Conservation (phyloP, 2,888 invertebrate species). For the Rhagonycha lutea region DNA sequence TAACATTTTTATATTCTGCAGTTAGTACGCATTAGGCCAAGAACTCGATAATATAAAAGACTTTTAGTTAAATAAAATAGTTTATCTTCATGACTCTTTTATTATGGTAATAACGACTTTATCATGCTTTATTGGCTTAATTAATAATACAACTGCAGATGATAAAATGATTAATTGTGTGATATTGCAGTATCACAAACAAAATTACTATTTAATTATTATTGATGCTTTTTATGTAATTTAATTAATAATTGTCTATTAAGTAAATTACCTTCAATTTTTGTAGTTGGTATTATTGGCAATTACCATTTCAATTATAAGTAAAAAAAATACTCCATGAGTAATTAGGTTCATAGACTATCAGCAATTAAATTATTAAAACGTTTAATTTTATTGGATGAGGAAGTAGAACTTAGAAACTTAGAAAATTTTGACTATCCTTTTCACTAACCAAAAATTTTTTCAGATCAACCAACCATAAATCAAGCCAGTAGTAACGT, state of each 20-base stretch:
- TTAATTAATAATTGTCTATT: slow-evolving; percentile 47
- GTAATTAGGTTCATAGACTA: background rate
- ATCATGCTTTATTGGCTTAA: slow-evolving; percentile 35
- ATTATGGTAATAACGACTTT: slow-evolving; percentile 40
- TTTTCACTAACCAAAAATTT: background rate
- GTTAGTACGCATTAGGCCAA: background rate
- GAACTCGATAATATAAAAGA: background rate
- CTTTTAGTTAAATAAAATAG: slow-evolving; percentile 21
- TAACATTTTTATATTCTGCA: background rate
- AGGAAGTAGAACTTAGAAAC: background rate
- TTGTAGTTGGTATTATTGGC: slow-evolving; percentile 31
- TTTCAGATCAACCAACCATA: slow-evolving; percentile 86
- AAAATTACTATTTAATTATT: slow-evolving; percentile 45
- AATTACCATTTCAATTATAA: slow-evolving; percentile 26
- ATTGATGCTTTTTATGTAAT: slow-evolving; percentile 46
- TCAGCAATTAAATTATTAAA: slow-evolving; percentile 33
- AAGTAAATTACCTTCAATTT: slow-evolving; percentile 50
- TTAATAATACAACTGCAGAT: slow-evolving; percentile 41
- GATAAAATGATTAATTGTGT: slow-evolving; percentile 43
- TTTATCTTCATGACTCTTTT: slow-evolving; percentile 36
- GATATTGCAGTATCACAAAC: slow-evolving; percentile 38
- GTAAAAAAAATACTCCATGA: background rate
- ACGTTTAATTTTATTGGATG: background rate
- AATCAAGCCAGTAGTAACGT: slow-evolving; percentile 93
- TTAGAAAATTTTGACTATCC: background rate